These are phyloP conservation scores for Chymomyza caudatula DNA, from an alignment of 2,888 invertebrate species.

Conservation along the genomic window DNA sequence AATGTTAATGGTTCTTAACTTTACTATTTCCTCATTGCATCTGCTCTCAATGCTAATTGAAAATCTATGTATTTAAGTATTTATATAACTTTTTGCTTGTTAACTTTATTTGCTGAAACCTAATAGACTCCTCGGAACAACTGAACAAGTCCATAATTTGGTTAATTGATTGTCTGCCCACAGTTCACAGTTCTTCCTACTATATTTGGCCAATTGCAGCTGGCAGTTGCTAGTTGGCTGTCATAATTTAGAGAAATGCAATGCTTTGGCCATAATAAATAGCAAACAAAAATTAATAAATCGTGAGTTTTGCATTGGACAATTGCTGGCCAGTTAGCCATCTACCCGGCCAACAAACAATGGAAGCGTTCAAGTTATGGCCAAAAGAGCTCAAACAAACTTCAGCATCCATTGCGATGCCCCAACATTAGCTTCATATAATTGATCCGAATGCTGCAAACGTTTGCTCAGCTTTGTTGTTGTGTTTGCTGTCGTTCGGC, in stretches of 20 bases:
- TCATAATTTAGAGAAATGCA: constrained; percentile 17
- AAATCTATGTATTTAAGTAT: neutral
- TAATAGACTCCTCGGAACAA: neutral
- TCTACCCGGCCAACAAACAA: neutral
- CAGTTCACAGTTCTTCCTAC: neutral
- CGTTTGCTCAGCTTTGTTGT: constrained; percentile 33
- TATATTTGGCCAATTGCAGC: neutral
- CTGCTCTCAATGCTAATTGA: too few species aligned
- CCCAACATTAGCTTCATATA: constrained; percentile 40
- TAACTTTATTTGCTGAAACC: neutral
- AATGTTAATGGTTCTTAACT: too few species aligned
- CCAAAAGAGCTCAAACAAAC: neutral
- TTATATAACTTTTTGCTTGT: neutral
- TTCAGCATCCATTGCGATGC: neutral
- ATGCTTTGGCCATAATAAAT: constrained; percentile 33
- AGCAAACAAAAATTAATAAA: constrained; percentile 47
- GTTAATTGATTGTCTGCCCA: neutral
- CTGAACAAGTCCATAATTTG: neutral
- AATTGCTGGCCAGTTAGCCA: constrained; percentile 14
- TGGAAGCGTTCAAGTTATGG: neutral
- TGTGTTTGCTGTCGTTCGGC: constrained; percentile 21
- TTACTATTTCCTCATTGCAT: too few species aligned
- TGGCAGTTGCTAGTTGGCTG: neutral
- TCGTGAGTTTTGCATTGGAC: constrained; percentile 54
- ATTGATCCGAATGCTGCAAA: constrained; percentile 59